Evolutionary conservation across 2,888 invertebrate species (phyloP), one percentile per base, ranked within the genome.

Genomic region (Cyclophora albipunctata): DNA sequence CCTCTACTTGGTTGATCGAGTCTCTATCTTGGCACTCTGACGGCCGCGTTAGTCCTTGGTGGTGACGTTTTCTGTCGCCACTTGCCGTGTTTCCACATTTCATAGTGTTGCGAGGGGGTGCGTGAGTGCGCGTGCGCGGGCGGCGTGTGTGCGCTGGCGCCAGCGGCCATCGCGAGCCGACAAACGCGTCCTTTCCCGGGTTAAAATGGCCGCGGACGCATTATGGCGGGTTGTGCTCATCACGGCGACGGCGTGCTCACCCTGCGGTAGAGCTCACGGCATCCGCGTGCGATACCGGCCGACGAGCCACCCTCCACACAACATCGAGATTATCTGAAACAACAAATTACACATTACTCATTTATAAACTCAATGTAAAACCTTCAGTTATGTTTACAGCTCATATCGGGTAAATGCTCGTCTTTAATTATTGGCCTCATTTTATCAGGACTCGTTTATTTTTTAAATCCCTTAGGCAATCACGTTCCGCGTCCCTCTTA

Each of bases 11-110:
- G 52, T 51, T 69, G 69, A 75, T 67, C 75, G 75, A 58, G 77
- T 83, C 68, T 81, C 84, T 87, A 86, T 86, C 86, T 85, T 68
- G 86, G 85, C 67, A 86, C 84, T 76, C 79, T 81, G 73, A 84
- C 77, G 75, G 84, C 83, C 71, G 78, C 72, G 81, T 83, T 81
- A 75, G 87, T 86, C 82, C 86, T 84, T 71, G 84, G 81, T 71
- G 75, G 81, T 81, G 84, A 83, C 78, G 82, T 78, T 85, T 90
- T 88, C 77, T 90, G 90, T 87, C 93, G 92, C 93, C 93, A 93
- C 91, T 93, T 93, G 90, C 92, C 92, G 90, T 94, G 93, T 85
- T 93, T 93, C 93, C 93, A 93, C 90, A 93, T 92, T 88, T 92
- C 92, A 82, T 90, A 90, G 82, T 78, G 78, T 68, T 71, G 80